Percentiles rank a stretch among this genome's conserved stretches.
Conservation (phyloP, 2,888 invertebrate species). For the Pachymerium ferrugineum region DNA sequence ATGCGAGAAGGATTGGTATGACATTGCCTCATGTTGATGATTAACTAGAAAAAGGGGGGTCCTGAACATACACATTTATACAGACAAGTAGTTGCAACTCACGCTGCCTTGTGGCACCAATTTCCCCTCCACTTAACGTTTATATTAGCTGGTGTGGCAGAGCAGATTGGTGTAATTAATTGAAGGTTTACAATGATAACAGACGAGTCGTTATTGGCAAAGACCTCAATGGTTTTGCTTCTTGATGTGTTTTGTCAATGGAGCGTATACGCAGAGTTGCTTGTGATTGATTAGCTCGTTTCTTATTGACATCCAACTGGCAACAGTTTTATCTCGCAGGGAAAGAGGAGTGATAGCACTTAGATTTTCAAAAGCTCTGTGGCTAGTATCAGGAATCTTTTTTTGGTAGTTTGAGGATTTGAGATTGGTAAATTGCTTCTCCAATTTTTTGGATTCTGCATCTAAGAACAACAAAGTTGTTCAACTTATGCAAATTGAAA, state of each 20-base stretch:
- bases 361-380: too few relatives aligned
- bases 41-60: conserved; percentile 4
- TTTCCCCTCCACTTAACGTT: conserved; percentile 5
- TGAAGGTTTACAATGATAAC: conserved; percentile 15
- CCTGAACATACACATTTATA: background rate
- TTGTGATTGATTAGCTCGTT: background rate
- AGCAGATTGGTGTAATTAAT: background rate
- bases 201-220: background rate
- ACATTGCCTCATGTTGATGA: background rate
- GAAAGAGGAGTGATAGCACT: too few relatives aligned
- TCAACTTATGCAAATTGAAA: too few relatives aligned
- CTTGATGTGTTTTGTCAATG: background rate
- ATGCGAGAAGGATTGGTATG: conserved; percentile 15
- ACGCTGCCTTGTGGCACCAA: background rate
- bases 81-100: conserved; percentile 5
- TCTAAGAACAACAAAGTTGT: too few relatives aligned
- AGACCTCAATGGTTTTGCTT: background rate
- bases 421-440: too few relatives aligned
- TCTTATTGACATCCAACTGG: background rate
- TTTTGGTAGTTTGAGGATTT: too few relatives aligned
- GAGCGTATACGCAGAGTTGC: background rate
- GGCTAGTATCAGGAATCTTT: too few relatives aligned
- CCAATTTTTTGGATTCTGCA: too few relatives aligned
- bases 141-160: background rate
- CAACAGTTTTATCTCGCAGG: background rate